These are phyloP conservation scores for Aotus griseimembra DNA, from an alignment of 2,797 vertebrate genomes.

Conservation along the genomic window DNA sequence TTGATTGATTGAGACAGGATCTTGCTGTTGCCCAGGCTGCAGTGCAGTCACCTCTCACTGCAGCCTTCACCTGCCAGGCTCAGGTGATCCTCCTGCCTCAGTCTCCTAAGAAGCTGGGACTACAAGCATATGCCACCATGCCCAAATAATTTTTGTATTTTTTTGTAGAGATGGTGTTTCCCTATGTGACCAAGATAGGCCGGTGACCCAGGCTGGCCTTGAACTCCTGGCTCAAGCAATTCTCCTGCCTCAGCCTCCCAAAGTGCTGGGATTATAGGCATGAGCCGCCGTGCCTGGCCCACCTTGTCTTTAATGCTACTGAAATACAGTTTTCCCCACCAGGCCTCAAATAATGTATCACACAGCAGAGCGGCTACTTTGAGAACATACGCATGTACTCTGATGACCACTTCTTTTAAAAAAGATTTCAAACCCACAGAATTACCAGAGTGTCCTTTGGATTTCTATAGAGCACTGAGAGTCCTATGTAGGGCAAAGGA, in stretches of 20 bases:
- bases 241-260: background rate
- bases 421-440: background rate
- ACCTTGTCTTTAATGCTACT: background rate
- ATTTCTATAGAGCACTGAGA: background rate
- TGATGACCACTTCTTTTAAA: constrained; percentile 15
- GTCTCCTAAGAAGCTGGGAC: background rate
- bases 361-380: background rate
- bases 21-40: background rate
- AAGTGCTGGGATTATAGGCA: background rate
- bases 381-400: fast-evolving
- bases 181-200: background rate
- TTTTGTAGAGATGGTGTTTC: background rate
- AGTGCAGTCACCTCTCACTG: background rate
- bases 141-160: background rate
- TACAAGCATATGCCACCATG: background rate
- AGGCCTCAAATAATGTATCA: background rate
- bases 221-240: background rate
- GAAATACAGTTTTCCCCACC: background rate
- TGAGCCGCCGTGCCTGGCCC: background rate
- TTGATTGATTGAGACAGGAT: background rate
- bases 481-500: background rate
- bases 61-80: background rate
- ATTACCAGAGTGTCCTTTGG: background rate
- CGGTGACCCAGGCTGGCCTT: background rate
- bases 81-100: background rate